phyloP scores from a whole-genome alignment of 2,113 vertebrate species.

The Lycocorax pyrrhopterus region DNA sequence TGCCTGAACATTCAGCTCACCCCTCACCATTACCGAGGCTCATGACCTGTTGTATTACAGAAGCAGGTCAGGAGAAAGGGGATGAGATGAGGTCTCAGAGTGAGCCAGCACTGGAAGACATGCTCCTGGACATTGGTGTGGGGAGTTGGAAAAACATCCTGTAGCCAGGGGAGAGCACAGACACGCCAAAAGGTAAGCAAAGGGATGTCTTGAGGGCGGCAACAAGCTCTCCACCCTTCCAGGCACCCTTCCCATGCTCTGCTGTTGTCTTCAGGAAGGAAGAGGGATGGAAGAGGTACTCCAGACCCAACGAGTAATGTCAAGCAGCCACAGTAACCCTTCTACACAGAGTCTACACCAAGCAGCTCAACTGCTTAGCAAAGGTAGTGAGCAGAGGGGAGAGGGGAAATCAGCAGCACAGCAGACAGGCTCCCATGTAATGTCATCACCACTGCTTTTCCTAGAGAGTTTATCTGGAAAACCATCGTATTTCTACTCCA shows the following conservation, averaged over 20 bases:
- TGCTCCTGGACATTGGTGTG: background rate
- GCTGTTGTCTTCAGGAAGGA: background rate
- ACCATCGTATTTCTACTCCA: slow-evolving; percentile 70
- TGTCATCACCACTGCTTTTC: slow-evolving; percentile 75
- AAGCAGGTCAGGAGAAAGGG: background rate
- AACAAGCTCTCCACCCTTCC: background rate
- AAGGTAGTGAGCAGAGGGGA: background rate
- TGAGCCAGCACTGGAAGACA: background rate
- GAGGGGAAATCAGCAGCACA: background rate
- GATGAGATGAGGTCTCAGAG: background rate
- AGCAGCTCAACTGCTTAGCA: background rate
- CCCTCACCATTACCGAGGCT: background rate
- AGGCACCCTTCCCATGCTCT: background rate
- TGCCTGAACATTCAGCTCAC: background rate
- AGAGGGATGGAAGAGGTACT: background rate
- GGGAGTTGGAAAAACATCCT: background rate
- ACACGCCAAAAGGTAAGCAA: background rate
- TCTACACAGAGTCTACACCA: background rate
- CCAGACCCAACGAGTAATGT: background rate
- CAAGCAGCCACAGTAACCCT: background rate
- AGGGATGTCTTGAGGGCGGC: background rate
- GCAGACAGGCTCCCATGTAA: slow-evolving; percentile 25
- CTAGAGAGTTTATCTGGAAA: slow-evolving; percentile 73
- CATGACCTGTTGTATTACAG: background rate
- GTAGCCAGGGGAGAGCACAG: background rate